Base-by-base conservation (phyloP, 1,140 invertebrate genomes). In the Drosophila busckii region DNA sequence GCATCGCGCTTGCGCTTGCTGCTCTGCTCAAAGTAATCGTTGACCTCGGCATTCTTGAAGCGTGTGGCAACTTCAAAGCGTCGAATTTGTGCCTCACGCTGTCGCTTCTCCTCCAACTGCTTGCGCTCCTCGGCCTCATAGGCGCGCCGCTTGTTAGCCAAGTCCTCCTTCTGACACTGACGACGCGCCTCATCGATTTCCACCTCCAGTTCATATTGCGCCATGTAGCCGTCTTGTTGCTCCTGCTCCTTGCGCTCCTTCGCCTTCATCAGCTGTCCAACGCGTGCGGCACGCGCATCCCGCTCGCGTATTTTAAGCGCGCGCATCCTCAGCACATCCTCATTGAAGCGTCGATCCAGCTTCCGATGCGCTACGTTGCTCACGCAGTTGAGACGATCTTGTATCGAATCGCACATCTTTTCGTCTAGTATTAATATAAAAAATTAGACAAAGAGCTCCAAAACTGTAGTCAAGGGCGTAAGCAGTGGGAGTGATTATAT, bases 381-480 rank as follows among this genome's bases (percentile, higher is more conserved):
- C 6, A 82, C 69, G 15, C 75, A 80, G 15, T 62, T 69, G 1
- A 62, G 26, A 0, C 75, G 52, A 22, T 82, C 59, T 9, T 62
- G 50, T 10, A 82, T 73, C 4, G 32, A 16, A 4, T 73, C 53
- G 8, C 55, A 53, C 2, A 62, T 62, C 0, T 29, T 23, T 16
- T 80, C 64, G 34, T 54, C 73, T 80, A 2, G 3, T 3, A 13
- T 3, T 0, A 8, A 2, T 5, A n/a, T 12, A 22, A 7, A 5
- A 5, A 2, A 7, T 17, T 8, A 2, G 6, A 2, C n/a, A n/a
- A 8, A 3, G 3, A 2, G 15, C 8, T 35, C 23, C 8, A n/a
- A n/a, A n/a, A n/a, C n/a, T n/a, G 8, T 25, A 22, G 8, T 9
- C 12, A 16, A 9, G n/a, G n/a, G n/a, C n/a, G n/a, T n/a, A 23